A percentile compares a stretch with the other conserved stretches of the same genome.
These are phyloP conservation scores for Perithous albicinctus DNA, from an alignment of 2,888 invertebrate species.

Conservation along the genomic window DNA sequence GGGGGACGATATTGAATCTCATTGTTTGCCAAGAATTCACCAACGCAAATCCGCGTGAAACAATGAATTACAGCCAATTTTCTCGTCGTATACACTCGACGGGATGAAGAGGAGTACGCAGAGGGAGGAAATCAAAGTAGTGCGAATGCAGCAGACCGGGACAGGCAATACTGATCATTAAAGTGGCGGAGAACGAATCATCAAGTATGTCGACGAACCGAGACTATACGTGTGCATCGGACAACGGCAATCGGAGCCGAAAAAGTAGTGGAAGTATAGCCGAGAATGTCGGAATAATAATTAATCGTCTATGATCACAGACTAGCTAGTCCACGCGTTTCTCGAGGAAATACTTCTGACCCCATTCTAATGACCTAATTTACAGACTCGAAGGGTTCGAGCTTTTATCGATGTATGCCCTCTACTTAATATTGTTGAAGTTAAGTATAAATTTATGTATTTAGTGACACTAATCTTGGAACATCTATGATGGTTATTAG, in stretches of 20 bases:
- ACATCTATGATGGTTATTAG: neutral
- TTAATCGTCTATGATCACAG: constrained; percentile 55
- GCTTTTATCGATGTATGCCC: constrained; percentile 37
- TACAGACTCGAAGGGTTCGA: constrained; percentile 42
- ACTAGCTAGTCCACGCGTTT: constrained; percentile 37
- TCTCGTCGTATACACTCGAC: constrained; percentile 21
- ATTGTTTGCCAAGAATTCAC: constrained; percentile 68
- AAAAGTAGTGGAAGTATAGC: constrained; percentile 5
- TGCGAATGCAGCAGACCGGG: constrained; percentile 20
- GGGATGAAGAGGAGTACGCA: constrained; percentile 13
- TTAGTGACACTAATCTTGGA: neutral
- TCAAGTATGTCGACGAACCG: constrained; percentile 31
- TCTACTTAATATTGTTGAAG: constrained; percentile 53
- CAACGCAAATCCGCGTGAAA: constrained; percentile 64
- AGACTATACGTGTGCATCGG: constrained; percentile 27
- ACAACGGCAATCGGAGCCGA: constrained; percentile 30
- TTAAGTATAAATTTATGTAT: constrained; percentile 2
- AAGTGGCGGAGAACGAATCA: constrained; percentile 51
- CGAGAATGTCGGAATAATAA: constrained; percentile 51
- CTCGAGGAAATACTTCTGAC: constrained; percentile 65
- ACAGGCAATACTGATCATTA: constrained; percentile 53
- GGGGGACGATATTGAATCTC: constrained; percentile 66
- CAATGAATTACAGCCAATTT: constrained; percentile 66
- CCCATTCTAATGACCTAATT: constrained; percentile 64
- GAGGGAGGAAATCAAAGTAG: constrained; percentile 10